Evolutionary conservation across 2,113 vertebrate species (phyloP).

Genomic region (Grammomys surdaster): DNA sequence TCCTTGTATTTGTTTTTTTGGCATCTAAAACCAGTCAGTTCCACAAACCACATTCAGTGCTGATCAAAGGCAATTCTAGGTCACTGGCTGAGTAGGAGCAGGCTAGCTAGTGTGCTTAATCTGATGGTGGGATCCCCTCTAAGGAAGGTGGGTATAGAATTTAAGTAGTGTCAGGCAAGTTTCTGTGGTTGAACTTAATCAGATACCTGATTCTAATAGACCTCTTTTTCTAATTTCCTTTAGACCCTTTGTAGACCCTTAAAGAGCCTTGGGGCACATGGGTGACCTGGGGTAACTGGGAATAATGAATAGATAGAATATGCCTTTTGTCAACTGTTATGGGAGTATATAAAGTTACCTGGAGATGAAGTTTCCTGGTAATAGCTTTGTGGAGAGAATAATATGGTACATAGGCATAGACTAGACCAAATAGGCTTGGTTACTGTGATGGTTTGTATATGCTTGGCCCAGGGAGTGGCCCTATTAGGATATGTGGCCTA

Average conservation of each 20-base stretch:
- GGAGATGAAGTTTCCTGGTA: background rate
- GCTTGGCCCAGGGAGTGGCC: no score
- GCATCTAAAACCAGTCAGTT: slow-evolving; percentile 77
- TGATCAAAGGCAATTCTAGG: slow-evolving; percentile 85
- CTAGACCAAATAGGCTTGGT: background rate
- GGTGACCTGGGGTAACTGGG: no score
- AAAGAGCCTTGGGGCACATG: background rate
- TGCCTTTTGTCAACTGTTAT: background rate
- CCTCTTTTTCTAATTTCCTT: background rate
- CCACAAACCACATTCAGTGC: slow-evolving; percentile 82
- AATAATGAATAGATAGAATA: rapidly evolving
- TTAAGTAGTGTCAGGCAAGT: background rate
- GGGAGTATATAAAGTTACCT: background rate
- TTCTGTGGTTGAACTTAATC: background rate
- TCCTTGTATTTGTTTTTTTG: slow-evolving; percentile 85
- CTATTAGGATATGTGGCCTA: no score
- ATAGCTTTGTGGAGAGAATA: rapidly evolving
- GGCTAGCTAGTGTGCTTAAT: slow-evolving; percentile 33
- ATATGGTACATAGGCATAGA: background rate
- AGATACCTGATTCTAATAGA: background rate
- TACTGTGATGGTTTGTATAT: no score
- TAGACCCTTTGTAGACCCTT: background rate
- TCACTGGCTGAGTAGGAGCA: slow-evolving; percentile 77
- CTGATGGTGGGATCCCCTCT: slow-evolving; percentile 29
- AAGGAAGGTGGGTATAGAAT: background rate